A percentile compares a stretch with the other conserved stretches of the same genome.
These are phyloP conservation scores for Melanostoma mellinum DNA, from an alignment of 2,888 invertebrate genomes.

Conservation along the genomic window DNA sequence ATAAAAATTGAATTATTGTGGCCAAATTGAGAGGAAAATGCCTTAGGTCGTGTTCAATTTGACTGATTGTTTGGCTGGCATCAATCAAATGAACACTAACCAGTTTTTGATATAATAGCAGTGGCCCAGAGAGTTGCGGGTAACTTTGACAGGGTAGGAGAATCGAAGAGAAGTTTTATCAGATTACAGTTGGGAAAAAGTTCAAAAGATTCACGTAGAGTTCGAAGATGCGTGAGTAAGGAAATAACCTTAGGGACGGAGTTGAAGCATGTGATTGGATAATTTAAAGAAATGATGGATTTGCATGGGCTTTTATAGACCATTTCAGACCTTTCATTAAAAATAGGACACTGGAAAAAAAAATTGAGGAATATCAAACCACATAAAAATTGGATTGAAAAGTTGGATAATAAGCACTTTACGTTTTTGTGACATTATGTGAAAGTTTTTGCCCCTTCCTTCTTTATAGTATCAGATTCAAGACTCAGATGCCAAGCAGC, in stretches of 20 bases:
- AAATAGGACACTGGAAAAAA: too few species aligned
- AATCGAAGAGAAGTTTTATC: too few species aligned
- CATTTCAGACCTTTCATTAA: neutral
- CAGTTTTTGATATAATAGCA: slow-evolving; percentile 11
- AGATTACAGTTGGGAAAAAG: slow-evolving; percentile 8
- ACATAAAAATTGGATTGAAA: too few species aligned
- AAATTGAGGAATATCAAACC: too few species aligned
- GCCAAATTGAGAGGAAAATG: slow-evolving; percentile 69
- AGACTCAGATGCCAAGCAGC: too few species aligned
- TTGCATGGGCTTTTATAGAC: slow-evolving; percentile 39
- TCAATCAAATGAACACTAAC: slow-evolving; percentile 65
- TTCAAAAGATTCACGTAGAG: slow-evolving; percentile 20
- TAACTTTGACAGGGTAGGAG: neutral
- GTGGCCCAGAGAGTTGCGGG: neutral
- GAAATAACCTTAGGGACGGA: slow-evolving; percentile 35
- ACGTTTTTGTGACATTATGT: too few species aligned
- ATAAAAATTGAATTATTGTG: slow-evolving; percentile 71
- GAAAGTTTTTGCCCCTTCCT: too few species aligned
- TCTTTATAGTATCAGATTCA: too few species aligned
- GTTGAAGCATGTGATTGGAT: slow-evolving; percentile 45
- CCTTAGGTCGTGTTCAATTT: slow-evolving; percentile 66
- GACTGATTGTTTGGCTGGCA: slow-evolving; percentile 68
- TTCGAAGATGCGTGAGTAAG: slow-evolving; percentile 3
- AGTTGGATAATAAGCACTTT: too few species aligned
- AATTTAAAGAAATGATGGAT: slow-evolving; percentile 57